phyloP scores from a whole-genome alignment of 2,113 vertebrate genomes.

The Pluvialis apricaria region DNA sequence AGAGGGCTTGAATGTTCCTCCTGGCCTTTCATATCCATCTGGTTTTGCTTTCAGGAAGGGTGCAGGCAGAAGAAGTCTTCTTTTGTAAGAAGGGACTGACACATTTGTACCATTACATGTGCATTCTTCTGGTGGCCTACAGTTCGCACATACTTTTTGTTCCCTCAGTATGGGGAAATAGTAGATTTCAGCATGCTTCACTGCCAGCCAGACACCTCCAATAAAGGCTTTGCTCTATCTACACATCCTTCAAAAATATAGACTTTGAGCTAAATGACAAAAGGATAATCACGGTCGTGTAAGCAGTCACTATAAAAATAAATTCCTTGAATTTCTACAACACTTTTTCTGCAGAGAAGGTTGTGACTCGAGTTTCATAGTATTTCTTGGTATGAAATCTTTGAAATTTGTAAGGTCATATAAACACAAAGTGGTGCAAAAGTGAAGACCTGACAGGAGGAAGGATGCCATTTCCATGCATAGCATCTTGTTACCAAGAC shows the following conservation, averaged over 20 bases:
- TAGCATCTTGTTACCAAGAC: neutral
- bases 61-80: neutral
- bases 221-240: neutral
- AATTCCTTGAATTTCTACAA: neutral
- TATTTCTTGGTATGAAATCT: neutral
- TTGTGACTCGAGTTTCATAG: neutral
- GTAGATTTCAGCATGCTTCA: neutral
- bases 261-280: neutral
- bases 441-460: neutral
- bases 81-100: neutral
- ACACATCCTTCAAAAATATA: neutral
- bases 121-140: neutral
- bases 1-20: neutral
- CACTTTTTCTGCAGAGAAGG: neutral
- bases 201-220: neutral
- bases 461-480: neutral
- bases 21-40: neutral
- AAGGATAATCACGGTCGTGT: accelerated
- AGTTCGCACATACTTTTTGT: neutral
- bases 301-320: neutral
- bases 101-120: neutral
- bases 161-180: neutral
- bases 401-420: neutral
- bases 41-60: neutral
- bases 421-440: neutral